Base-by-base conservation (phyloP, 1,140 invertebrate species). In the Campoletis sonorensis region DNA sequence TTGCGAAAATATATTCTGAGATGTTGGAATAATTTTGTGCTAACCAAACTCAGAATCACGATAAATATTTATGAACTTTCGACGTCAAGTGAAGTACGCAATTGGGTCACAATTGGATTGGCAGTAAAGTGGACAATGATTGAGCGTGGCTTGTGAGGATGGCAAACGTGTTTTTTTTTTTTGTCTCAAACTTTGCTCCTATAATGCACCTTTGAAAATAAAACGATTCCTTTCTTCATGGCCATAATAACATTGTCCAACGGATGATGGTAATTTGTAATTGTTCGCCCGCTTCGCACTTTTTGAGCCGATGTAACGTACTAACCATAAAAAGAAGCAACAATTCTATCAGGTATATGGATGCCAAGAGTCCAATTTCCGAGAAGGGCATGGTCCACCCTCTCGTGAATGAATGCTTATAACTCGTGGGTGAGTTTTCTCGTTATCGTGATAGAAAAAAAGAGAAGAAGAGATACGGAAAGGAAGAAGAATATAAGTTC, bases 401-500 rank as follows among this genome's bases (percentile, higher is more conserved):
- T 13, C 33, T 45, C 49, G 3, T 61, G 76, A 30, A 78, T 78
- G 67, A 78, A 67, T 78, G 76, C 78, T 45, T 72, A 75, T 75
- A 71, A 71, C 78, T 71, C 67, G 67, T 72, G 18, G 67, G 49
- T 54, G 70, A 51, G 78, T 79, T 76, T 81, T 77, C 58, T 81
- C 80, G 68, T 81, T 77, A 78, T 58, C 75, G 49, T 16, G 26
- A 30, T 26, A 64, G 70, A 75, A 45, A 67, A 64, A 75, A 40
- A 58, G 37, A 67, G 64, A 75, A 10, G 21, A 71, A 76, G 45
- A 61, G 72, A 72, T 72, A 21, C 45, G 21, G 45, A 68, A 82
- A 80, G 79, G 80, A 30, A 81, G 37, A 78, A 37, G 40, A 79
- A 83, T 80, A 72, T 81, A 85, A 84, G 58, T 78, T 87, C 82